Conservation (phyloP, 2,797 vertebrate genomes). For the Squalus acanthias region DNA sequence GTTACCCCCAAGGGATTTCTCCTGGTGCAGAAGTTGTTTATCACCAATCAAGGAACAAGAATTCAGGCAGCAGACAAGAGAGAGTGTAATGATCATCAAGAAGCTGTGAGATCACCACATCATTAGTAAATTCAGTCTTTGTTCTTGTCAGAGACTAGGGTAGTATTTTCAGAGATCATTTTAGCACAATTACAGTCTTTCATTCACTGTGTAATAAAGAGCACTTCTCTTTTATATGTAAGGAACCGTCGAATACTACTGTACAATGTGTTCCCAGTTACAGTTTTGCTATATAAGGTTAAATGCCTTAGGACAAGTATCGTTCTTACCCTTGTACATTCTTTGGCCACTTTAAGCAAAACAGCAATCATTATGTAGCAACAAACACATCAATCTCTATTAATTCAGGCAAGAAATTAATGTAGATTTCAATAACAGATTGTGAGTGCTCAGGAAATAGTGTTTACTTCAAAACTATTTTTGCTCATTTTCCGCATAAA, state of each 20-base stretch:
- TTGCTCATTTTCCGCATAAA: neutral
- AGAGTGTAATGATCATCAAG: conserved; percentile 43
- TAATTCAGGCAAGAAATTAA: neutral
- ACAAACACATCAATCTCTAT: conserved; percentile 12
- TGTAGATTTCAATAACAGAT: conserved; percentile 2
- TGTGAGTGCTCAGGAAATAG: conserved; percentile 8
- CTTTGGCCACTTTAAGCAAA: conserved; percentile 31
- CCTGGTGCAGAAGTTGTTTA: neutral
- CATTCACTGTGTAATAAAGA: conserved; percentile 54
- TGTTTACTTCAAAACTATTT: neutral
- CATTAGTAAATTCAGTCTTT: conserved; percentile 60
- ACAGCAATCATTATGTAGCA: neutral
- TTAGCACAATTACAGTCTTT: conserved; percentile 70
- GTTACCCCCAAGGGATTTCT: neutral
- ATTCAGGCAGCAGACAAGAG: conserved; percentile 29
- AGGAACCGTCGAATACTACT: conserved; percentile 45
- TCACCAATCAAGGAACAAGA: neutral
- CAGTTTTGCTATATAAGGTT: conserved; percentile 59
- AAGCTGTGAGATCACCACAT: conserved; percentile 61
- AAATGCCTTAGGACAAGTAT: conserved; percentile 40
- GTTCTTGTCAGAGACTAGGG: conserved; percentile 61
- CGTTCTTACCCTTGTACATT: conserved; percentile 23
- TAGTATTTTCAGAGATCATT: conserved; percentile 54
- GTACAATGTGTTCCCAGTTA: conserved; percentile 52
- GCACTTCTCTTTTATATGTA: conserved; percentile 61